A percentile compares a stretch with the other conserved stretches of the same genome.
These are phyloP conservation scores for Tachypleus tridentatus DNA, from an alignment of 1,140 invertebrate genomes.

Conservation along the genomic window DNA sequence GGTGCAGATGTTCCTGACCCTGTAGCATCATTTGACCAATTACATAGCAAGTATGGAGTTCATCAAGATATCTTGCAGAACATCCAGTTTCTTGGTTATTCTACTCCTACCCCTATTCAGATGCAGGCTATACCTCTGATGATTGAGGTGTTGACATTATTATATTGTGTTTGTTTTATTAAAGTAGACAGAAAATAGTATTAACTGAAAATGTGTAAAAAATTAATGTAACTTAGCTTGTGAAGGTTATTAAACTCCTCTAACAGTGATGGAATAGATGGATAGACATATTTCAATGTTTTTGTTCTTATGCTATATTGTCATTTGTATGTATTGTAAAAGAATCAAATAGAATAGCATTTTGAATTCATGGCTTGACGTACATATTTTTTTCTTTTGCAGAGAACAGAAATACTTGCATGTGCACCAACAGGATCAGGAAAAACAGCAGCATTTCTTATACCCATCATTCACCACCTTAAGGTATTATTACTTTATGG, in stretches of 20 bases:
- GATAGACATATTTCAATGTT: not conserved
- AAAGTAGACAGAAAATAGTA: no score
- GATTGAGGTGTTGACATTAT: conserved; percentile 43
- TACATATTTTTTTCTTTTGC: conserved; percentile 23
- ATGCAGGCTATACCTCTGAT: conserved; percentile 85
- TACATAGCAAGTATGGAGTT: conserved; percentile 45
- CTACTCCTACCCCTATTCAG: conserved; percentile 79
- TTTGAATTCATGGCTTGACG: not conserved
- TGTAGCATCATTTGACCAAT: conserved; percentile 50
- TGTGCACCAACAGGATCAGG: conserved; percentile 87
- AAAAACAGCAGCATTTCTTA: conserved; percentile 73
- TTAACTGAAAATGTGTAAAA: no score
- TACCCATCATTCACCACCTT: conserved; percentile 60
- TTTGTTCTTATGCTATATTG: not conserved
- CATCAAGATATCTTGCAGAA: conserved; percentile 53
- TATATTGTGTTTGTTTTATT: no score
- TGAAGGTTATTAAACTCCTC: not conserved
- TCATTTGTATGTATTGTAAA: not conserved
- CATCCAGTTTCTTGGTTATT: conserved; percentile 57
- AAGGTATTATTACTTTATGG: conserved; percentile 16
- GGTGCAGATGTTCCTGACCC: conserved; percentile 64
- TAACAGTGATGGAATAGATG: not conserved
- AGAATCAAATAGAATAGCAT: not conserved
- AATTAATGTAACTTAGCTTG: no score
- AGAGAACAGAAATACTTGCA: conserved; percentile 73